phyloP scores from a whole-genome alignment of 2,113 vertebrate genomes.

The Mesoclemmys tuberculata region DNA sequence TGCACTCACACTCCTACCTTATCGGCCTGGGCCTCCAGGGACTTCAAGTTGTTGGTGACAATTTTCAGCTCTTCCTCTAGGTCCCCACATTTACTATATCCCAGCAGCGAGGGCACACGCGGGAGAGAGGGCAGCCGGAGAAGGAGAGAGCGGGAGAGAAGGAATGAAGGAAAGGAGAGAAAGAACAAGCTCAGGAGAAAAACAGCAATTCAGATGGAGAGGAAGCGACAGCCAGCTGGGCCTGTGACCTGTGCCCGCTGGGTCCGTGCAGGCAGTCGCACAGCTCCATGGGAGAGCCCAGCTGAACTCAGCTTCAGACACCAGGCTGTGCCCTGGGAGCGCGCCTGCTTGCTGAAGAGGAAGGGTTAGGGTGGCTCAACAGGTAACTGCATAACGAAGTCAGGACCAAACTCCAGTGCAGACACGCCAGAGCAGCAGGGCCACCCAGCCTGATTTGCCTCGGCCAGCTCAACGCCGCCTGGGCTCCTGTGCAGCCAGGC shows the following conservation, averaged over 20 bases:
- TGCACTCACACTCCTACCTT: conserved; percentile 86
- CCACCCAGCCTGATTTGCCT: neutral
- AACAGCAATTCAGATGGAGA: neutral
- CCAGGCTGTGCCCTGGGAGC: no score
- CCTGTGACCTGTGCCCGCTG: neutral
- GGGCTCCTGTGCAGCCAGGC: accelerated
- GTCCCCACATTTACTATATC: conserved; percentile 97
- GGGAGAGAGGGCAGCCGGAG: conserved; percentile 18
- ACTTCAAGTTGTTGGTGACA: conserved; percentile 99
- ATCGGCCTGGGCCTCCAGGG: conserved; percentile 96
- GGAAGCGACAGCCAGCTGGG: neutral
- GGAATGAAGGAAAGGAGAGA: conserved; percentile 50
- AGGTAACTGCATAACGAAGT: neutral
- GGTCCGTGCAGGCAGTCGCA: neutral
- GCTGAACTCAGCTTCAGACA: neutral
- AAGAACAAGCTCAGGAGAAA: conserved; percentile 65
- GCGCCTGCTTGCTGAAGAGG: no score
- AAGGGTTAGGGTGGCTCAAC: neutral
- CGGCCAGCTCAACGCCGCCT: neutral
- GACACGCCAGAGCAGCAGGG: neutral
- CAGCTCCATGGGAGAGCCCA: neutral
- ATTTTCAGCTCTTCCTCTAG: conserved; percentile 99
- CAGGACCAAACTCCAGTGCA: neutral
- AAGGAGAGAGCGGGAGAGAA: conserved; percentile 40
- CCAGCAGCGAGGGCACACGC: conserved; percentile 50